A percentile compares a stretch with the other conserved stretches of the same genome.
Evolutionary conservation across 2,797 vertebrate genomes (phyloP).

Genomic region (Hyperoplus lanceolatus): DNA sequence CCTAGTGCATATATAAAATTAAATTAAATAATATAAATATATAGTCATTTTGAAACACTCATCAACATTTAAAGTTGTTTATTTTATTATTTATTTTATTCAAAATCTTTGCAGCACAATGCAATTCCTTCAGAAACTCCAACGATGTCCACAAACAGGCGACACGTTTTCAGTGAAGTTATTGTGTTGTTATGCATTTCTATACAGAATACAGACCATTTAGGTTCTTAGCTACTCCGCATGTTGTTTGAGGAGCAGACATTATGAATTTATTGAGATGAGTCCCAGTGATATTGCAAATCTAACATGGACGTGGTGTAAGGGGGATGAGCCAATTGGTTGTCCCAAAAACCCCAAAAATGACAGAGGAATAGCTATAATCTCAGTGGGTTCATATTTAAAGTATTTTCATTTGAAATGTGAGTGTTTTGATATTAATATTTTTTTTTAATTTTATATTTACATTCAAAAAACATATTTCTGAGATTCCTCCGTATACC

Average conservation of each 20-base stretch:
- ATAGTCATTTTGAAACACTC: neutral
- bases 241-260: neutral
- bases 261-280: neutral
- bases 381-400: too few relatives aligned
- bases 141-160: neutral
- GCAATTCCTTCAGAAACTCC: too few relatives aligned
- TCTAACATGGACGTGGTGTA: too few relatives aligned
- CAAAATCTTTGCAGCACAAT: neutral
- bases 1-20: neutral
- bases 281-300: neutral
- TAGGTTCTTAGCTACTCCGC: neutral
- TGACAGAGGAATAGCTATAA: too few relatives aligned
- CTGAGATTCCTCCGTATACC: too few relatives aligned
- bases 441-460: too few relatives aligned
- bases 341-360: too few relatives aligned
- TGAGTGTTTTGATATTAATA: too few relatives aligned
- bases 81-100: neutral
- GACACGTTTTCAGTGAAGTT: neutral
- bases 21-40: too few relatives aligned
- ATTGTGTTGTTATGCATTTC: neutral
- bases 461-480: too few relatives aligned
- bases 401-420: too few relatives aligned
- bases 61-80: neutral
- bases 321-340: too few relatives aligned
- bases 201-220: neutral